These are phyloP conservation scores for Psittacara wagleri DNA, from an alignment of 2,113 vertebrate genomes.

Conservation along the genomic window DNA sequence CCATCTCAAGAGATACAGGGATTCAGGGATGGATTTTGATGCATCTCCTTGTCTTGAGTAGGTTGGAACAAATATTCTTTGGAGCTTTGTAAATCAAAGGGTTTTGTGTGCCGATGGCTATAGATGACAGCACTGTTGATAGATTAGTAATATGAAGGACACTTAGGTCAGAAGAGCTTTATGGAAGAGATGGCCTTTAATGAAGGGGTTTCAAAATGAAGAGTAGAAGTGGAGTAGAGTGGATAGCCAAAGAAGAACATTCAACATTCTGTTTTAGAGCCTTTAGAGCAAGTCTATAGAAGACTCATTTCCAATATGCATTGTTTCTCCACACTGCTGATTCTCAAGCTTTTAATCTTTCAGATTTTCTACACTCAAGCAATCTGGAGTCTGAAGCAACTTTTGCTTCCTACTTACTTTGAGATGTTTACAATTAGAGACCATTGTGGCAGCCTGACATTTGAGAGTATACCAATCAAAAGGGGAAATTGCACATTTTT, in stretches of 20 bases:
- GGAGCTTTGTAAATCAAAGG: neutral
- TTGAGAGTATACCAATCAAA: neutral
- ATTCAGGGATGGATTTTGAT: neutral
- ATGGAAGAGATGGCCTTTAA: neutral
- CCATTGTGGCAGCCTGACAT: neutral
- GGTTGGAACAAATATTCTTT: neutral
- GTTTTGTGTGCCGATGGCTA: neutral
- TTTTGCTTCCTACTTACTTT: neutral
- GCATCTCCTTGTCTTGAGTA: neutral
- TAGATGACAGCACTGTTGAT: neutral
- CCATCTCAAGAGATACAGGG: neutral
- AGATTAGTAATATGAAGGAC: neutral
- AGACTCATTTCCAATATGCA: neutral
- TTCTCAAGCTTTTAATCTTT: neutral
- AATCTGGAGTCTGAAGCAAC: neutral
- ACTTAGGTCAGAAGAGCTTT: neutral
- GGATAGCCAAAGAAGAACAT: neutral
- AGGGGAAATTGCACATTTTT: neutral
- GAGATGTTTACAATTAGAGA: neutral
- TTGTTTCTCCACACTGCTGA: neutral
- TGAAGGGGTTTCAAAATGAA: neutral
- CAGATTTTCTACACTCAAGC: fast-evolving
- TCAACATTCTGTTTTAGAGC: neutral
- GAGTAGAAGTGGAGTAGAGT: neutral
- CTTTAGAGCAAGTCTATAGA: neutral